Conservation (phyloP, 2,797 vertebrate genomes). For the Taenioides sp. region DNA sequence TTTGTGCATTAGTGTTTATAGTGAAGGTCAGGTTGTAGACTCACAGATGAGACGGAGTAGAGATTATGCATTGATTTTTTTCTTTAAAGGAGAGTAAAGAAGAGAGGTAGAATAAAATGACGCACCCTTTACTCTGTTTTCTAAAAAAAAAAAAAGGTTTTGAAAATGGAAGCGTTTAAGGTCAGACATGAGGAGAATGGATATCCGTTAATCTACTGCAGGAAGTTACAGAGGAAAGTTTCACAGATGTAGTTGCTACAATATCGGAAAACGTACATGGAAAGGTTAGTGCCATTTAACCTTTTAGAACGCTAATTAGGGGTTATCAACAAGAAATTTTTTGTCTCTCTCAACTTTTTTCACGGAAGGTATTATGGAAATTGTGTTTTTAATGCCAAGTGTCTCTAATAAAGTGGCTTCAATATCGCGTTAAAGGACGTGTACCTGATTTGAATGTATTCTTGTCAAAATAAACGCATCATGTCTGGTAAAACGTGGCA, state of each 20-base stretch:
- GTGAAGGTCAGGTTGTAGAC: conserved; percentile 42
- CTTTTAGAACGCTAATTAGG: background rate
- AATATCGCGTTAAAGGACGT: no score
- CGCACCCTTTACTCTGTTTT: conserved; percentile 29
- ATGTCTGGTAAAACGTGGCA: no score
- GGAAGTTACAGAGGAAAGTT: background rate
- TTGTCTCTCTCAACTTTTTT: background rate
- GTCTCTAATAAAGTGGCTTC: no score
- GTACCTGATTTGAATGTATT: no score
- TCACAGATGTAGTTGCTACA: background rate
- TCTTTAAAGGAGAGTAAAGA: conserved; percentile 24
- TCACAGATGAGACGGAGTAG: conserved; percentile 23
- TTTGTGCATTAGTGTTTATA: conserved; percentile 19
- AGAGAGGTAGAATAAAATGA: conserved; percentile 35
- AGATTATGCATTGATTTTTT: conserved; percentile 51
- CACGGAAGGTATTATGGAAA: no score
- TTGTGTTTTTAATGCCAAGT: no score
- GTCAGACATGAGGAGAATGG: background rate
- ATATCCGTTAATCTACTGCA: background rate
- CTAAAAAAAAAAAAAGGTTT: conserved; percentile 42
- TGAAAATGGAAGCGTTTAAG: conserved; percentile 54
- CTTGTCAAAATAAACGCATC: no score
- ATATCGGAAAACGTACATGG: background rate
- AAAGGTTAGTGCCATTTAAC: background rate
- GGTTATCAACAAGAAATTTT: background rate